A percentile compares a stretch with the other conserved stretches of the same genome.
phyloP scores from a whole-genome alignment of 2,888 invertebrate genomes.

The Melinaea menophilus region DNA sequence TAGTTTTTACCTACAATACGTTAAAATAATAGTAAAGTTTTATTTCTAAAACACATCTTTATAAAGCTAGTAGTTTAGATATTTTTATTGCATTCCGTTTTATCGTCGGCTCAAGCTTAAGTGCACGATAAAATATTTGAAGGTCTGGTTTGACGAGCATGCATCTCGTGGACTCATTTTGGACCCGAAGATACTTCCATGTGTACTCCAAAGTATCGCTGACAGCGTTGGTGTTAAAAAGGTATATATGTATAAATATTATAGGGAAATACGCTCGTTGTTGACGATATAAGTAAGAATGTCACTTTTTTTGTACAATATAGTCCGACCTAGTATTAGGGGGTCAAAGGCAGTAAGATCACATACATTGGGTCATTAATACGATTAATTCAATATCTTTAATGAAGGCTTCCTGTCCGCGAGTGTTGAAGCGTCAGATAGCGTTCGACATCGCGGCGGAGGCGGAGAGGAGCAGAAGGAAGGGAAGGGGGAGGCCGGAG shows the following conservation, averaged over 20 bases:
- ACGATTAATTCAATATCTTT: not conserved
- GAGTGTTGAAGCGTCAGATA: slow-evolving; percentile 70
- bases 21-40: not conserved
- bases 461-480: slow-evolving; percentile 31
- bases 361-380: not conserved
- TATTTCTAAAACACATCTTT: not conserved
- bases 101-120: not conserved
- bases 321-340: not conserved
- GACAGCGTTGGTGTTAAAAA: slow-evolving; percentile 47
- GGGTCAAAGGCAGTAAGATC: not conserved
- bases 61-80: not conserved
- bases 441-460: slow-evolving; percentile 71
- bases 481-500: not conserved
- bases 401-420: slow-evolving; percentile 63
- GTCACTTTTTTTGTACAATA: too few relatives aligned
- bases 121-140: slow-evolving; percentile 17
- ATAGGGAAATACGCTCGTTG: too few relatives aligned
- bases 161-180: slow-evolving; percentile 64
- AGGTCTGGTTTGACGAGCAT: slow-evolving; percentile 74
- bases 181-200: slow-evolving; percentile 64
- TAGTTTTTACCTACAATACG: not conserved
- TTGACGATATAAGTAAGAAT: too few relatives aligned
- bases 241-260: slow-evolving; percentile 38
- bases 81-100: not conserved
- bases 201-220: slow-evolving; percentile 62